Evolutionary conservation across 2,888 invertebrate species (phyloP), one percentile per base, ranked within the genome.

Genomic region (Caenorhabditis macrosperma): DNA sequence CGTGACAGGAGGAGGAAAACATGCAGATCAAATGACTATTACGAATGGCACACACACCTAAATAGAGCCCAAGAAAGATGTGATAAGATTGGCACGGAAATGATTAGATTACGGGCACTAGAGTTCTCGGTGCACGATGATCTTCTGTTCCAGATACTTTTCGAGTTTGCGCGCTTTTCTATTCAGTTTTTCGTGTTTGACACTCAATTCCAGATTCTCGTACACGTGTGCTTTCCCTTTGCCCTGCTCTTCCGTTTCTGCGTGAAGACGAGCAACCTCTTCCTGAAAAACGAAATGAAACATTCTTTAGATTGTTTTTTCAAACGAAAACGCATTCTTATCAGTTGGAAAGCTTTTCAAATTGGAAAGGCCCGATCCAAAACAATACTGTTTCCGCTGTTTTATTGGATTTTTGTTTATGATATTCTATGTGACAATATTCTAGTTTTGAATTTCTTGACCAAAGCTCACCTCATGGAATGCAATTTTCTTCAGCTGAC

Each of bases 111-210:
- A n/a, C 24, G 9, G 33, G 9, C 15, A 30, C 46, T 64, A 74
- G 52, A 74, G 74, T 26, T 74, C 74, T 10, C 59, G 28, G 52
- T 74, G 74, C 60, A 71, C 84, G 84, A 46, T 64, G 17, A 88
- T 75, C 69, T 87, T 88, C 30, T 81, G 75, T 28, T 86, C 77
- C 12, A 88, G 57, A 35, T 88, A 88, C 50, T 80, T 81, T 78
- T 88, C 88, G 17, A 86, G 67, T 66, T 88, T 87, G 57, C 82
- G 77, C 22, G 86, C 77, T 64, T 88, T 88, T 10, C 85, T 79
- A n/a, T 67, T 77, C 78, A 88, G 61, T 44, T 81, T 82, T 46
- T 86, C 87, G 9, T 85, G 84, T 38, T 78, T 78, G 24, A 80
- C 83, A 52, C 81, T 82, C 52, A 88, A 54, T 30, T 87, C 83